Base-by-base conservation (phyloP, 2,888 invertebrate species). In the Phanerotoma sp. region DNA sequence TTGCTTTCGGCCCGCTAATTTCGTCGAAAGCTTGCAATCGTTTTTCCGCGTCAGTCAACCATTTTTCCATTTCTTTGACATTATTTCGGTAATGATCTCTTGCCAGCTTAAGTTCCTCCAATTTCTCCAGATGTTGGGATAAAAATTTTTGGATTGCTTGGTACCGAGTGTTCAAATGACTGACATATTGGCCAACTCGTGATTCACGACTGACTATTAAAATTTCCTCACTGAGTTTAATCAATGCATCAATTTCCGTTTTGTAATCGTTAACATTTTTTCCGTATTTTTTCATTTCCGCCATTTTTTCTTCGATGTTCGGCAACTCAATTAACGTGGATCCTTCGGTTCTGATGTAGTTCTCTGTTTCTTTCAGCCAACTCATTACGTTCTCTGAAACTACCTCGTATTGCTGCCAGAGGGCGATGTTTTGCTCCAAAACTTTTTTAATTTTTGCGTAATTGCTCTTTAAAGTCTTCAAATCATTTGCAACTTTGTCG, bases 391-490 rank as follows among this genome's bases (percentile, higher is more conserved):
- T 84, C 66, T 93, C 93, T 49, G 89, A 86, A 16, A 86, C 79
- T 7, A 80, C 78, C 71, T 95, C 93, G 72, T 93, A 94, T 61
- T 87, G 85, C 65, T 88, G 85, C 88, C 93, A 93, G 9, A 90
- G 79, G 22, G 82, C 83, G 9, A 91, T 86, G 65, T 89, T 88
- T 62, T 86, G 83, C 64, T 87, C 83, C 1, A 93, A 77, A 48
- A 85, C 78, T 18, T 79, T 78, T 70, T 87, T 88, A 4, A 91
- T 89, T 66, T 85, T 83, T 25, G 80, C 79, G 64, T 86, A 87
- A 62, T 86, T 86, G 7, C 83, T 81, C 58, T 86, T 84, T 4
- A 95, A 75, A 1, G 85, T 83, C 18, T 87, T 84, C 62, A 93
- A 80, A 66, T 93, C 91, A 32, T 83, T 81, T 28, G 85, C 81